Evolutionary conservation across 2,888 invertebrate genomes (phyloP).

Genomic region (Lamproptera curius): DNA sequence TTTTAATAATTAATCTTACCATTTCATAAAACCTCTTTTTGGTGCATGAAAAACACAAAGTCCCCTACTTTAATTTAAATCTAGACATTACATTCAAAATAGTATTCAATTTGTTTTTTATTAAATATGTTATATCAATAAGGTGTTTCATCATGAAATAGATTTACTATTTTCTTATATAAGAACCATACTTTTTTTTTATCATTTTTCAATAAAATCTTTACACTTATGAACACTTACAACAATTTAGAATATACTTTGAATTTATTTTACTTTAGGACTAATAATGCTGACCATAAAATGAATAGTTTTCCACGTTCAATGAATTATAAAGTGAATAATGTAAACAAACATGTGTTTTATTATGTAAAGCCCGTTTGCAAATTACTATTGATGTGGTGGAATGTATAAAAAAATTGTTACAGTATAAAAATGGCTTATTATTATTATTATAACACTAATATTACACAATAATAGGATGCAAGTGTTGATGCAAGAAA

Average conservation of each 20-base stretch:
- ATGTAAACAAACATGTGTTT: constrained; percentile 11
- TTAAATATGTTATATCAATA: constrained; percentile 1
- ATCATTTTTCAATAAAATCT: constrained; percentile 57
- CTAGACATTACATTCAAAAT: constrained; percentile 14
- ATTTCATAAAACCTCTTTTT: background rate
- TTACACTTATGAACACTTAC: constrained; percentile 70
- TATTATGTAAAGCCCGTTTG: background rate
- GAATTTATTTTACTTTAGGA: constrained; percentile 26
- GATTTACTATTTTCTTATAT: constrained; percentile 37
- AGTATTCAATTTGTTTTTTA: constrained; percentile 6
- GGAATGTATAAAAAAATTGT: constrained; percentile 22
- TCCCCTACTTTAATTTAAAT: constrained; percentile 31
- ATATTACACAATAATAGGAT: constrained; percentile 9
- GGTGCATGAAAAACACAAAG: constrained; percentile 11
- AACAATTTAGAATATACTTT: constrained; percentile 72
- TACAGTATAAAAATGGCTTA: constrained; percentile 21
- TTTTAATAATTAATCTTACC: constrained; percentile 4
- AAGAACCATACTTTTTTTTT: constrained; percentile 37
- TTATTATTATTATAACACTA: constrained; percentile 9
- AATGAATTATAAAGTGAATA: constrained; percentile 10
- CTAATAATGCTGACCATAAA: constrained; percentile 46
- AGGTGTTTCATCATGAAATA: constrained; percentile 40
- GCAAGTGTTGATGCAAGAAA: constrained; percentile 3
- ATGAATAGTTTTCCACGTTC: background rate
- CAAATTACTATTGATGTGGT: constrained; percentile 3